Base-by-base conservation (phyloP, 2,113 vertebrate species). In the Zosterops pallidus region DNA sequence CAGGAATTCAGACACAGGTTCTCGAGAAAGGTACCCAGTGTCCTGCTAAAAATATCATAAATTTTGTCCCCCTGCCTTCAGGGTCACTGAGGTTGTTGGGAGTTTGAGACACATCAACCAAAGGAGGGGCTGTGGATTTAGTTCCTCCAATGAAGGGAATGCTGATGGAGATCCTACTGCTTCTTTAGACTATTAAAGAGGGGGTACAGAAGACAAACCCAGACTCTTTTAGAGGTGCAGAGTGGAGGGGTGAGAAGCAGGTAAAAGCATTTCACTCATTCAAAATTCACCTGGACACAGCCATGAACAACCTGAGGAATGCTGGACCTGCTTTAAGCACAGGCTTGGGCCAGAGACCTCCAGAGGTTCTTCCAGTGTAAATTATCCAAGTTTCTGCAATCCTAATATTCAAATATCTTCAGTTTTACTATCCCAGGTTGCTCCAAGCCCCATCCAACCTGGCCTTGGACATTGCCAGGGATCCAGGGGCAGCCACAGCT, bases 11-110 rank as follows among this genome's bases (percentile, higher is more conserved):
- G 70, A 63, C 49, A 28, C 31, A 69, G 11, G 18, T 60, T 86
- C 33, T 92, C 0, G 0, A 60, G 62, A 69, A 86, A 64, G 15
- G 10, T 25, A 41, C 3, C 9, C 1, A 0, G 26, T 44, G 14
- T 62, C 17, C 12, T 75, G 50, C 23, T 16, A 46, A 92, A 85
- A 83, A 56, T 7, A 12, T 39, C 47, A 62, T 11, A 65, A 83
- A 44, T 49, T 75, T 86, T 16, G 14, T 11, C 28, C 56, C 31
- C 57, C 35, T 76, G 42, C 24, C 59, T 57, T 3, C 2, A 71
- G 57, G n/a, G 31, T 9, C 28, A 23, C 47, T 52, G 31, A 53
- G 39, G 33, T 17, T 35, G 8, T 17, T 71, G 19, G 18, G 50
- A 37, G 13, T 23, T 69, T 70, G 64, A 44, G 50, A 21, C 12